Percentiles rank a stretch among this genome's conserved stretches.
Evolutionary conservation across 1,140 invertebrate species (phyloP).

Genomic region (Drosophila sucinea): DNA sequence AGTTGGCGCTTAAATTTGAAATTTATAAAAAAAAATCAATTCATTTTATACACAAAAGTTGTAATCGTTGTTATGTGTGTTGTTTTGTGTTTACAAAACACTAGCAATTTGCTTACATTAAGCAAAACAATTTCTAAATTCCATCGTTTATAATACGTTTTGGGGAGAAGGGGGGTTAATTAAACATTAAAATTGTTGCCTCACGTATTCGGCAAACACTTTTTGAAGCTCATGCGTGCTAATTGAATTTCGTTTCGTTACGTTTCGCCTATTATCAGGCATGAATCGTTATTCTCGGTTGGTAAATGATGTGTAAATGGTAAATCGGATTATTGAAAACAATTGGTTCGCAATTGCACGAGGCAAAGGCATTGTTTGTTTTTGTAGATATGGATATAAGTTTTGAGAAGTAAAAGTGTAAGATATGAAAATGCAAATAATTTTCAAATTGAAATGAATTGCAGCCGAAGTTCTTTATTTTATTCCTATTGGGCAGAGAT

Average conservation of each 20-base stretch:
- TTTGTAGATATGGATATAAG: too few species aligned
- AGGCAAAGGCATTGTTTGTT: too few species aligned
- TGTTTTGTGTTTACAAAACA: not conserved
- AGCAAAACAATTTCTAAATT: not conserved
- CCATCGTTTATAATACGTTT: not conserved
- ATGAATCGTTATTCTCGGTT: not conserved
- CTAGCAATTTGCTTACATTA: not conserved
- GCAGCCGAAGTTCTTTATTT: too few species aligned
- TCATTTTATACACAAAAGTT: not conserved
- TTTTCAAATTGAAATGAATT: too few species aligned
- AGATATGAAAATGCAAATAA: too few species aligned
- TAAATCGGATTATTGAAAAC: constrained; percentile 1
- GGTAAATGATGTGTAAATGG: constrained; percentile 8
- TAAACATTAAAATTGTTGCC: constrained; percentile 3
- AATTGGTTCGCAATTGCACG: not conserved
- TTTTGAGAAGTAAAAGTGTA: too few species aligned
- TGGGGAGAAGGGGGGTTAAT: not conserved
- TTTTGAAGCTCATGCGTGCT: not conserved
- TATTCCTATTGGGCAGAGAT: too few species aligned
- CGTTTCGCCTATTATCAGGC: not conserved
- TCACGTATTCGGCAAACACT: not conserved
- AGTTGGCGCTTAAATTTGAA: not conserved
- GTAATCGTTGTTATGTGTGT: not conserved
- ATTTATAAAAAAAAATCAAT: not conserved
- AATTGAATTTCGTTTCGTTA: not conserved